A percentile compares a stretch with the other conserved stretches of the same genome.
Evolutionary conservation across 2,113 vertebrate species (phyloP).

Genomic region (Synodontis membranacea): DNA sequence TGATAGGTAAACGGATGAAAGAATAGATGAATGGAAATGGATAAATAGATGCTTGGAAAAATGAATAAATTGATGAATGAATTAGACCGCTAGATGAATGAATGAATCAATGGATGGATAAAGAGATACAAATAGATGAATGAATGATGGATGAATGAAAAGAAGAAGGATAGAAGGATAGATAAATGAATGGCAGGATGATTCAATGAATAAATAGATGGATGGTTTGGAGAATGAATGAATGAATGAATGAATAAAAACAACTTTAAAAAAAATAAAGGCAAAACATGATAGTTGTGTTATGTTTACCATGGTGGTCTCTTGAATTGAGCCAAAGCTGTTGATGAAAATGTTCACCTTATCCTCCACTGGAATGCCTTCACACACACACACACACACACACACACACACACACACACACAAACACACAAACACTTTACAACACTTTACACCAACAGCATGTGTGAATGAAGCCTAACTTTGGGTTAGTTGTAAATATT

Average conservation of each 20-base stretch:
- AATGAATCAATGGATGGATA: not conserved
- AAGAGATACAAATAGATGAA: not conserved
- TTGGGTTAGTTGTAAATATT: not conserved
- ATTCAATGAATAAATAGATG: not conserved
- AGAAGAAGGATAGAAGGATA: not conserved
- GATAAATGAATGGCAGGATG: not conserved
- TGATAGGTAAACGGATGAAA: too few species aligned
- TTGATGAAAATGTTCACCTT: conserved; percentile 98
- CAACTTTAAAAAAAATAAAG: too few species aligned
- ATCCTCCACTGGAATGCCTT: conserved; percentile 93
- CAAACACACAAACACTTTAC: not conserved
- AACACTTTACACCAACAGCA: not conserved
- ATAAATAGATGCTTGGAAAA: not conserved
- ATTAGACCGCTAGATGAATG: not conserved
- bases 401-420: conserved; percentile 14
- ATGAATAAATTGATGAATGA: not conserved
- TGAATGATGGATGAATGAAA: not conserved
- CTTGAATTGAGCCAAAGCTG: conserved; percentile 97
- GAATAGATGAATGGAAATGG: not conserved
- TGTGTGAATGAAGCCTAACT: not conserved
- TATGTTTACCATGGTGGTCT: conserved; percentile 90
- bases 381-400: conserved; percentile 51
- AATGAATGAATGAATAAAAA: not conserved
- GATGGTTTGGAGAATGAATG: not conserved
- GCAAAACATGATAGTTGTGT: not conserved